These are phyloP conservation scores for Aleiodes alternator DNA, from an alignment of 2,888 invertebrate genomes.

Conservation along the genomic window DNA sequence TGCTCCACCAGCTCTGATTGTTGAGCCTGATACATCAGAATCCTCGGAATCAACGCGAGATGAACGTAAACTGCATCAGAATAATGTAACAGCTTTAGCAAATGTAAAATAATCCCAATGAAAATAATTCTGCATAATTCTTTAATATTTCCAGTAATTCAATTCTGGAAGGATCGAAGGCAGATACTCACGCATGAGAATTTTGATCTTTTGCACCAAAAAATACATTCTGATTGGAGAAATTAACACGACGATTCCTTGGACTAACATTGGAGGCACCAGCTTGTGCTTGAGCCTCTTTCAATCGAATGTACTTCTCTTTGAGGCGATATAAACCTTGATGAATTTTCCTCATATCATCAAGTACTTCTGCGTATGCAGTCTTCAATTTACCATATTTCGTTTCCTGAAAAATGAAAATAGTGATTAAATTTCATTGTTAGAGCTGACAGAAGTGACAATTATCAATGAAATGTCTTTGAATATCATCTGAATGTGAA, in stretches of 20 bases:
- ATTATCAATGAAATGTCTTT: too few relatives aligned
- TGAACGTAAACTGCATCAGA: background rate
- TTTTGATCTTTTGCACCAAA: too few relatives aligned
- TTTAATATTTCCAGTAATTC: too few relatives aligned
- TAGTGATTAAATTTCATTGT: too few relatives aligned
- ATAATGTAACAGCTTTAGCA: background rate
- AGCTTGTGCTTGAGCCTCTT: too few relatives aligned
- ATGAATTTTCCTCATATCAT: background rate
- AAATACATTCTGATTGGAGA: too few relatives aligned
- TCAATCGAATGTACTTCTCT: background rate
- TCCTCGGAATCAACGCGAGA: background rate
- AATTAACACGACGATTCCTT: too few relatives aligned
- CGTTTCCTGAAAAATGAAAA: background rate
- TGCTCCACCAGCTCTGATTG: background rate
- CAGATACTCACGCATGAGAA: too few relatives aligned
- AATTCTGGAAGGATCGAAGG: too few relatives aligned
- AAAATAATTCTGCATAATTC: too few relatives aligned
- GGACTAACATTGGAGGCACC: too few relatives aligned
- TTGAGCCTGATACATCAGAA: background rate
- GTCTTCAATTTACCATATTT: conserved; percentile 4
- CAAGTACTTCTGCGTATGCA: background rate
- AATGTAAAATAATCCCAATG: background rate
- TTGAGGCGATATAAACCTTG: background rate
- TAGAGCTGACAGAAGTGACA: too few relatives aligned
- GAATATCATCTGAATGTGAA: background rate